A percentile compares a stretch with the other conserved stretches of the same genome.
phyloP scores from a whole-genome alignment of 2,113 vertebrate genomes.

The Nasalis larvatus region DNA sequence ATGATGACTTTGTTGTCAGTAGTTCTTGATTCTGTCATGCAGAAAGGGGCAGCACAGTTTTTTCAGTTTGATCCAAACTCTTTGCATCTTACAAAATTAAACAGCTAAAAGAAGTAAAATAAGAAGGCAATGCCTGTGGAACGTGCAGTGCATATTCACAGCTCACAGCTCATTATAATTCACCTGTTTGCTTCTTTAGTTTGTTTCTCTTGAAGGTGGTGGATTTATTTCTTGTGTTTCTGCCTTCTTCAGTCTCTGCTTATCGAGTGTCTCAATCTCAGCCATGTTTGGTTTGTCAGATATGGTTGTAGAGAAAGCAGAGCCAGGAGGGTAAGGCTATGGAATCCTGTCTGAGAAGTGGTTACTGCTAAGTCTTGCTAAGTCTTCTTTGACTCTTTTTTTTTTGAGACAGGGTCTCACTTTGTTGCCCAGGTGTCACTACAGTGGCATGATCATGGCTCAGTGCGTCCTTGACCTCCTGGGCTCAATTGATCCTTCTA shows the following conservation, averaged over 20 bases:
- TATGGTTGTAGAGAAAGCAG: constrained; percentile 81
- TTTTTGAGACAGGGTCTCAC: too few relatives aligned
- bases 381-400: neutral
- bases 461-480: too few relatives aligned
- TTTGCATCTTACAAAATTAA: constrained; percentile 90
- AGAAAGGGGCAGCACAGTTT: constrained; percentile 84
- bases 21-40: constrained; percentile 84
- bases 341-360: neutral
- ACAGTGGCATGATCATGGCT: too few relatives aligned
- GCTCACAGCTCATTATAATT: constrained; percentile 82
- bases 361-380: neutral
- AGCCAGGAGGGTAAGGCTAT: fast-evolving
- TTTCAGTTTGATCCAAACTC: constrained; percentile 84
- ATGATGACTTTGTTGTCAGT: constrained; percentile 81
- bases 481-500: too few relatives aligned
- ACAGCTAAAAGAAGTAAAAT: constrained; percentile 91
- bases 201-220: constrained; percentile 92
- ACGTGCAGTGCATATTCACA: constrained; percentile 84
- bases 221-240: constrained; percentile 90
- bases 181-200: constrained; percentile 88
- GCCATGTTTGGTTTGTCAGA: constrained; percentile 87
- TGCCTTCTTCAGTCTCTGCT: constrained; percentile 90
- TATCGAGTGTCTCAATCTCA: constrained; percentile 88
- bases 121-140: constrained; percentile 90
- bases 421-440: too few relatives aligned